Percentiles rank a stretch among this genome's conserved stretches.
Evolutionary conservation across 2,797 vertebrate genomes (phyloP).

Genomic region (Coracias cyanogaster): DNA sequence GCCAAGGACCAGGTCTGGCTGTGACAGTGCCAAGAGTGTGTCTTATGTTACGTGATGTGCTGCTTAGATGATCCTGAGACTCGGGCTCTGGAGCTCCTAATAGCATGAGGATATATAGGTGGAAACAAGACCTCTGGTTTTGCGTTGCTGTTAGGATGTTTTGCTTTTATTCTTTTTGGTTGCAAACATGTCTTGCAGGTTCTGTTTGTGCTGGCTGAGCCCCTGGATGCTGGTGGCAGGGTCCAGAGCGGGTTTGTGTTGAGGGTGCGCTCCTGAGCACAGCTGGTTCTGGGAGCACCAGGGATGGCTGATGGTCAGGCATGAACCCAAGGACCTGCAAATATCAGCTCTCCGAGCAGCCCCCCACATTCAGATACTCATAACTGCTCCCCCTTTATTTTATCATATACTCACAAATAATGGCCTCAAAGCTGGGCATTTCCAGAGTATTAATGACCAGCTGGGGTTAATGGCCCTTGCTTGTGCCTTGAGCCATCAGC

Average conservation of each 20-base stretch:
- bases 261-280: background rate
- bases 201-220: background rate
- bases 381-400: slow-evolving; percentile 48
- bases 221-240: background rate
- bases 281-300: background rate
- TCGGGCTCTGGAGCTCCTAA: background rate
- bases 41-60: accelerated
- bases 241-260: background rate
- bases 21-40: background rate
- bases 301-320: slow-evolving; percentile 24
- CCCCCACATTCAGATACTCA: background rate
- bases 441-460: slow-evolving; percentile 81
- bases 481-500: slow-evolving; percentile 82
- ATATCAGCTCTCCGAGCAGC: slow-evolving; percentile 13
- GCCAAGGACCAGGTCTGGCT: background rate
- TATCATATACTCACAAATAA: slow-evolving; percentile 70
- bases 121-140: background rate
- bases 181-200: background rate
- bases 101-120: background rate
- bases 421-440: slow-evolving; percentile 76
- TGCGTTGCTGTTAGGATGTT: background rate
- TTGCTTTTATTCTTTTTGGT: background rate
- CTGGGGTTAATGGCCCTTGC: slow-evolving; percentile 79
- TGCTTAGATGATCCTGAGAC: accelerated
- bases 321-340: slow-evolving; percentile 20